Base-by-base conservation (phyloP, 2,888 invertebrate species). In the Sphinx pinastri region DNA sequence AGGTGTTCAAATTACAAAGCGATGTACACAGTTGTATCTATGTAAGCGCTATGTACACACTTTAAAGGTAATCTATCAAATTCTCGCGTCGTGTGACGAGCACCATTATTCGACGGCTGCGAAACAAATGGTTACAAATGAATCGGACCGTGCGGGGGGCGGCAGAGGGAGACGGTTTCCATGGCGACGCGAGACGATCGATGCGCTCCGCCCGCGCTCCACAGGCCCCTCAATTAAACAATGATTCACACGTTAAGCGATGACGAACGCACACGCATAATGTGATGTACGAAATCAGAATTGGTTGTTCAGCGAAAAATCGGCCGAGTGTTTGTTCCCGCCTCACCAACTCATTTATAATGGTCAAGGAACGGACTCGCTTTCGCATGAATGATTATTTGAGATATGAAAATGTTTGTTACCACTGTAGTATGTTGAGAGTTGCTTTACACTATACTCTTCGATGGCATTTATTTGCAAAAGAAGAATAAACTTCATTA, bases 71-170 rank as follows among this genome's bases (percentile, higher is more conserved):
- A 92, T 92, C 88, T 85, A 92, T 93, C 90, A 92, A 89, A 90
- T 89, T 89, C 71, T 57, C 84, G 79, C 87, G 81, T 84, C 81
- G 84, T 91, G 89, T 88, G 89, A 90, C 87, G 86, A 88, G 84
- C 81, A 81, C 88, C 89, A 88, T 91, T 90, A 92, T 92, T 88
- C 88, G 90, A 88, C 84, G 86, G 87, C 86, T 84, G 87, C 88
- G 91, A 93, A 94, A 93, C 93, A 94, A 94, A 94, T 92, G 93
- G 93, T 93, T 91, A 93, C 93, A 93, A 93, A 93, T 93, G 93
- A 91, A 92, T 89, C 83, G 86, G 84, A 87, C 71, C 73, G 77
- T 77, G 81, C 82, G 79, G 71, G 79, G 74, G 80, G 75, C 79
- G 70, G 80, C 74, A 80, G 79, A 80, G 79, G 84, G 71, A 80